These are phyloP conservation scores for Tetragonula carbonaria DNA, from an alignment of 2,888 invertebrate genomes.

Conservation along the genomic window DNA sequence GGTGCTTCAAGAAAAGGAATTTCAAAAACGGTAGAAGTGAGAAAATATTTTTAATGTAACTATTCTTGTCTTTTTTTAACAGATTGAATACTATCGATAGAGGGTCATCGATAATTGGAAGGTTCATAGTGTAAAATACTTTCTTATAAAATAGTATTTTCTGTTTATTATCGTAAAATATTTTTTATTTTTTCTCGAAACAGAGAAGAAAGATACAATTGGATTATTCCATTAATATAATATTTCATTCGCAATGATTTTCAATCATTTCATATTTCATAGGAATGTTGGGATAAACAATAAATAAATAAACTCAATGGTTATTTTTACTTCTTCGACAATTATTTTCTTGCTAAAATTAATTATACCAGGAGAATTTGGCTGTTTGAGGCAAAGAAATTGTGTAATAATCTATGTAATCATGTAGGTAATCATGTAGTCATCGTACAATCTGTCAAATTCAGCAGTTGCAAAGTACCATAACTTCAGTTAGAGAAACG, in stretches of 20 bases:
- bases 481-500: conserved; percentile 31
- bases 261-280: too few relatives aligned
- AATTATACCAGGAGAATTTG: not conserved
- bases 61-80: not conserved
- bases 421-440: conserved; percentile 26
- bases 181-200: not conserved
- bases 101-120: not conserved
- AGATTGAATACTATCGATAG: not conserved
- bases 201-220: too few relatives aligned
- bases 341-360: not conserved
- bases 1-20: too few relatives aligned
- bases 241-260: too few relatives aligned
- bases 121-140: not conserved
- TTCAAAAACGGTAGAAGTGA: too few relatives aligned
- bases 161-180: not conserved
- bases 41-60: too few relatives aligned
- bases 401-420: conserved; percentile 5
- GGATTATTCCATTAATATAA: too few relatives aligned
- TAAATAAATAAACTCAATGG: not conserved
- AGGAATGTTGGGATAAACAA: not conserved
- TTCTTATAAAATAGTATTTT: not conserved
- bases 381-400: not conserved
- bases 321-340: not conserved
- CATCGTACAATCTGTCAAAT: conserved; percentile 38
- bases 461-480: conserved; percentile 15